Base-by-base conservation (phyloP, 2,888 invertebrate genomes). In the Pseudoips prasinana region DNA sequence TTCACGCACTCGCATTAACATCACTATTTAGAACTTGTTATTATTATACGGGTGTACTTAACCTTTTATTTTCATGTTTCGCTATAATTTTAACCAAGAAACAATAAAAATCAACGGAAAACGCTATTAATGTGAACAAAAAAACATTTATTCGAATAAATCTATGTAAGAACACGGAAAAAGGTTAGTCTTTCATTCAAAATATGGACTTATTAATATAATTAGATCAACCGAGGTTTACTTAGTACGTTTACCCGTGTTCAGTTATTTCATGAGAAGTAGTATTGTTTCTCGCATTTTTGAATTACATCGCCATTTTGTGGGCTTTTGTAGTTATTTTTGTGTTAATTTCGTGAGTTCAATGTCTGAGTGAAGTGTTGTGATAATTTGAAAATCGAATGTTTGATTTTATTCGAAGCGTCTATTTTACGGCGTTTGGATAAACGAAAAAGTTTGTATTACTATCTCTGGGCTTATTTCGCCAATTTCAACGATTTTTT, bases 211-310 rank as follows among this genome's bases (percentile, higher is more conserved):
- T 57, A 62, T 25, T 60, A 50, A 47, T 46, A 52, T 78, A 83
- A 84, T 80, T 83, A 76, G 70, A 73, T 67, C 76, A 75, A 64
- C 59, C 58, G 58, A 58, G 14, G 14, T n/a, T 20, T 20, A 20
- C 20, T 20, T 20, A 20, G 20, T 20, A 64, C 53, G 69, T 73
- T 73, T 64, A 62, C 70, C 69, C 70, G 72, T 84, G 84, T 85
- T 84, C 81, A 79, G 81, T 82, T 84, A 83, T 82, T 79, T 74
- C 69, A 59, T 70, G 77, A 72, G 83, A 80, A 70, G 67, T 61
- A 47, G 55, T 77, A 81, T 83, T 83, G 82, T 81, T 78, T 73
- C 68, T 61, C 63, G 64, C 59, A 64, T 66, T 76, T 71, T 67
- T 62, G 59, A 66, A 70, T 70, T 66, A 65, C 66, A 67, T 67